Base-by-base conservation (phyloP, 2,888 invertebrate species). In the Scrobipalpa costella region DNA sequence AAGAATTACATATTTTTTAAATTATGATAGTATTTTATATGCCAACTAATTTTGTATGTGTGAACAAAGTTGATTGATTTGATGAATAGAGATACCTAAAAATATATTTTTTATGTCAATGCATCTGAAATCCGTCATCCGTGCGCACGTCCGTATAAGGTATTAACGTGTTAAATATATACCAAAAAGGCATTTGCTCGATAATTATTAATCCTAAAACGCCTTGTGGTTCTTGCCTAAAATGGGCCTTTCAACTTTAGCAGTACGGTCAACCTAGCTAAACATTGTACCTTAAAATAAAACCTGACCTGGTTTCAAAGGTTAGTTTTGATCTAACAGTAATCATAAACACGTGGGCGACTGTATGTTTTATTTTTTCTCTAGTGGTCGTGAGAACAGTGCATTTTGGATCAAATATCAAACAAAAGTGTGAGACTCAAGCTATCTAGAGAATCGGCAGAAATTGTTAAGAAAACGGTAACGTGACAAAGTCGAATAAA, bases 211-310 rank as follows among this genome's bases (percentile, higher is more conserved):
- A 47, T 19, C 19, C 47, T 68, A 74, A 67, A 57, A 66, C 66
- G 67, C 67, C 72, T n/a, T 40, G 73, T 69, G 64, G 66, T 71
- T 72, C 79, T 73, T 73, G 71, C 83, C 83, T 78, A 83, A 85
- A 83, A 85, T 76, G 84, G 87, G 67, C 68, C 69, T 75, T 73
- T 68, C 69, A 63, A 66, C 64, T 63, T 64, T 66, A 62, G 64
- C 66, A 27, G 27, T 27, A 27, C 27, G 27, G 5, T 27, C 27
- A 27, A 27, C 27, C 27, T 27, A 5, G 27, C 27, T 2, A 3
- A 27, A 5, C 2, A 5, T 27, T 27, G 27, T 27, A 5, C 27
- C 27, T 5, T 27, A 5, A 27, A 5, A 27, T 5, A 27, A 2
- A 27, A 27, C 27, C 27, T 5, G 27, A 27, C 27, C 27, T 27